Evolutionary conservation across 2,888 invertebrate genomes (phyloP), one percentile per base, ranked within the genome.

Genomic region (Acleris emargana): DNA sequence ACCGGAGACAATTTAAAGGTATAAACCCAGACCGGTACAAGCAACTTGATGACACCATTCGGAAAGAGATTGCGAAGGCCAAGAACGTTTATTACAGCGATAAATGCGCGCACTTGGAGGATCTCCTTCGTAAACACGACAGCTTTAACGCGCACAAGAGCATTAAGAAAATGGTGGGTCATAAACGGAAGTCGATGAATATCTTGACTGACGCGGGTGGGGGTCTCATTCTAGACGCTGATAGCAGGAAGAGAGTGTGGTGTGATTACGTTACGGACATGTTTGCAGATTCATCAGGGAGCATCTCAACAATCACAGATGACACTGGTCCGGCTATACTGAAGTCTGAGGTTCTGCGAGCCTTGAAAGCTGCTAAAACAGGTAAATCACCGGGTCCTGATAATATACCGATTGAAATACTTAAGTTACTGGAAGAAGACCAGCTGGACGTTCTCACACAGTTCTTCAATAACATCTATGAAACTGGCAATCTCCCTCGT

Each of bases 21-120:
- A n/a, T n/a, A n/a, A n/a, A n/a, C n/a, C n/a, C n/a, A n/a, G n/a
- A n/a, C n/a, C 25, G 6, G 25, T 49, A 49, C 3, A 49, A 22
- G 7, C 20, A 49, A 20, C 2, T 49, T 20, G 49, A 49, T n/a
- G n/a, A 18, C 3, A 20, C 6, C 2, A 49, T 22, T 20, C 20
- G 49, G 9, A 49, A 49, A 13, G 49, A 49, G 20, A 49, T 49
- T 11, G 49, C 20, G 20, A 7, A 20, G 7, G 7, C 49, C 11
- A 18, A 20, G 7, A 13, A 49, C 2, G 9, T 9, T 0, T 49
- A 11, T 18, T 49, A 11, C 5, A 20, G 11, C 4, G 11, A 49
- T 11, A 49, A 49, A 49, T 49, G 49, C 13, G 49, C 7, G 20
- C 49, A 49, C 20, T 20, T 49, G 49, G 49, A 49, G 11, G 49